Evolutionary conservation across 2,888 invertebrate species (phyloP).

Genomic region (Tinea trinotella): DNA sequence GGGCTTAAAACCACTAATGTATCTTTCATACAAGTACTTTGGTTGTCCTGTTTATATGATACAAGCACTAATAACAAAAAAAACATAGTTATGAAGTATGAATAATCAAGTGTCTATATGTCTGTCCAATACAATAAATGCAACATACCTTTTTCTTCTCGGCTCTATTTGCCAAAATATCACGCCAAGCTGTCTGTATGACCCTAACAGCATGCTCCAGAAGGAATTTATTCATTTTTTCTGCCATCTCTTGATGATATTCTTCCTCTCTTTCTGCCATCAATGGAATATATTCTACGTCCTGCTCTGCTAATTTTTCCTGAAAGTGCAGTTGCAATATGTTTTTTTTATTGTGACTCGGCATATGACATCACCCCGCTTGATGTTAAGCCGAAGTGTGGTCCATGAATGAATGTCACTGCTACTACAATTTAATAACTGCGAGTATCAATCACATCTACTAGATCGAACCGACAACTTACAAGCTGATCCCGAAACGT

Average conservation of each 20-base stretch:
- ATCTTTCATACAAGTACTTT: too few relatives aligned
- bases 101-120: too few relatives aligned
- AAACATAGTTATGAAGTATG: background rate
- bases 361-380: too few relatives aligned
- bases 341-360: too few relatives aligned
- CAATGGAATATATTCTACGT: conserved; percentile 62
- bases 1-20: too few relatives aligned
- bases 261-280: conserved; percentile 73
- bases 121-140: background rate
- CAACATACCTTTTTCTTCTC: conserved; percentile 53
- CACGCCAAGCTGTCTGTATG: conserved; percentile 54
- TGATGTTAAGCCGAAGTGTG: too few relatives aligned
- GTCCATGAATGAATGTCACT: too few relatives aligned
- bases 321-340: conserved; percentile 31
- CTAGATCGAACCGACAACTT: too few relatives aligned
- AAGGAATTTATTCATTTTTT: conserved; percentile 60
- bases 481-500: too few relatives aligned
- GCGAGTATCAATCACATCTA: too few relatives aligned
- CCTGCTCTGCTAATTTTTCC: conserved; percentile 65
- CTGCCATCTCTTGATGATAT: conserved; percentile 65
- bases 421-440: too few relatives aligned
- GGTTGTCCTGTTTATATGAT: too few relatives aligned
- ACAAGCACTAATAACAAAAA: background rate
- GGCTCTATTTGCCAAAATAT: conserved; percentile 46
- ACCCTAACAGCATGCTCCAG: conserved; percentile 55